Conservation (phyloP, 2,888 invertebrate species). For the Diaphora mendica region DNA sequence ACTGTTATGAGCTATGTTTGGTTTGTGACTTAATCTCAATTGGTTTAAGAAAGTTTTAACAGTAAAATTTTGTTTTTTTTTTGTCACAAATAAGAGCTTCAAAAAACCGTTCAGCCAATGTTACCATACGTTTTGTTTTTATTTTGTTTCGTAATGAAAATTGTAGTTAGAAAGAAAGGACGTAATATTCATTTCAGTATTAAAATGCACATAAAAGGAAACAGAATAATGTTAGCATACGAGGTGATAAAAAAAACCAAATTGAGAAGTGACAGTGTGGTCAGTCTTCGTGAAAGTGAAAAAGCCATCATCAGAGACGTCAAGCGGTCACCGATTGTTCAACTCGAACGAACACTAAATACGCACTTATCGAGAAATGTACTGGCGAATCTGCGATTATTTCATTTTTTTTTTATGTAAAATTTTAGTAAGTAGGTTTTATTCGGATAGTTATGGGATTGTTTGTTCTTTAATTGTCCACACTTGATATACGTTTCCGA, state of each 20-base stretch:
- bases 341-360: background rate
- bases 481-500: background rate
- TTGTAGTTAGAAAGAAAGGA: background rate
- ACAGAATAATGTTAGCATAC: background rate
- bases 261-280: slow-evolving; percentile 42
- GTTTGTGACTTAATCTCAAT: no score
- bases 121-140: background rate
- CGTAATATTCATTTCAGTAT: background rate
- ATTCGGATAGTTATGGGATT: background rate
- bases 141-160: background rate
- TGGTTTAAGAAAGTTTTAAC: no score
- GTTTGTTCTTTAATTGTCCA: background rate
- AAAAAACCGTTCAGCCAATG: background rate
- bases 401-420: background rate
- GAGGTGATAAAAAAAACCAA: slow-evolving; percentile 1
- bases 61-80: no score
- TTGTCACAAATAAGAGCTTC: no score
- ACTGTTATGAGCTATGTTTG: no score
- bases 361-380: background rate
- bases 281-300: slow-evolving; percentile 53
- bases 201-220: background rate
- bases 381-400: background rate
- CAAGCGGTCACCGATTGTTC: slow-evolving; percentile 32
- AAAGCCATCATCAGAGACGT: slow-evolving; percentile 41
- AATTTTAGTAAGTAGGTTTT: background rate